Percentiles rank a stretch among this genome's conserved stretches.
Evolutionary conservation across 1,140 invertebrate species (phyloP).

Genomic region (Bombus sibiricus): DNA sequence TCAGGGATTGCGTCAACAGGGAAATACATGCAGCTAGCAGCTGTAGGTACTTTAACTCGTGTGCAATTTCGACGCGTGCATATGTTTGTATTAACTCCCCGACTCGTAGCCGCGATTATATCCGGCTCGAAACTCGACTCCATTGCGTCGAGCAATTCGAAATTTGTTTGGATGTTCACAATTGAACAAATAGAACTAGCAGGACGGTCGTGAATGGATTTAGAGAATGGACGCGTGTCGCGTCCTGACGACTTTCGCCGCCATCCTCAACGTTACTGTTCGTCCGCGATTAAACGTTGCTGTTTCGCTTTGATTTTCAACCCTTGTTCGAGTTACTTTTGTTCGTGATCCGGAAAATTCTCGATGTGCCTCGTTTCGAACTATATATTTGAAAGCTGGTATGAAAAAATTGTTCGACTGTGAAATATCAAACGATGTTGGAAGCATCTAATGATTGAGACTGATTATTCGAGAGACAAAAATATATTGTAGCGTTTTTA

Average conservation of each 20-base stretch:
- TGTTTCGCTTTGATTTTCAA: conserved; percentile 4
- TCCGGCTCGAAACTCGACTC: conserved; percentile 40
- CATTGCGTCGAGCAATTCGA: conserved; percentile 53
- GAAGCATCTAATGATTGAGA: not conserved
- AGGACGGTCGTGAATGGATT: conserved; percentile 40
- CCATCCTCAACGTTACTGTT: not conserved
- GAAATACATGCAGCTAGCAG: not conserved
- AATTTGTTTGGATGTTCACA: conserved; percentile 61
- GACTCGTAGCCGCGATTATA: conserved; percentile 53
- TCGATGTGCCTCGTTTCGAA: not conserved
- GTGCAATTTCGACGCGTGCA: conserved; percentile 8
- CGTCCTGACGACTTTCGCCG: conserved; percentile 2
- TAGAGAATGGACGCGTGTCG: conserved; percentile 14
- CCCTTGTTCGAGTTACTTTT: conserved; percentile 23
- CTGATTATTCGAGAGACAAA: not conserved
- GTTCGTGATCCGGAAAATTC: not conserved
- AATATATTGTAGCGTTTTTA: not conserved
- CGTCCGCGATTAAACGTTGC: not conserved
- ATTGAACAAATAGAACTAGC: conserved; percentile 59
- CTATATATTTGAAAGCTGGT: not conserved
- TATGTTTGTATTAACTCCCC: conserved; percentile 59
- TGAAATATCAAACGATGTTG: not conserved
- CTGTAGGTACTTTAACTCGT: not conserved
- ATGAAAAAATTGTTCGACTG: not conserved
- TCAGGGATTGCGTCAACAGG: not conserved